Evolutionary conservation across 2,113 vertebrate genomes (phyloP).

Genomic region (Desmodus rotundus): DNA sequence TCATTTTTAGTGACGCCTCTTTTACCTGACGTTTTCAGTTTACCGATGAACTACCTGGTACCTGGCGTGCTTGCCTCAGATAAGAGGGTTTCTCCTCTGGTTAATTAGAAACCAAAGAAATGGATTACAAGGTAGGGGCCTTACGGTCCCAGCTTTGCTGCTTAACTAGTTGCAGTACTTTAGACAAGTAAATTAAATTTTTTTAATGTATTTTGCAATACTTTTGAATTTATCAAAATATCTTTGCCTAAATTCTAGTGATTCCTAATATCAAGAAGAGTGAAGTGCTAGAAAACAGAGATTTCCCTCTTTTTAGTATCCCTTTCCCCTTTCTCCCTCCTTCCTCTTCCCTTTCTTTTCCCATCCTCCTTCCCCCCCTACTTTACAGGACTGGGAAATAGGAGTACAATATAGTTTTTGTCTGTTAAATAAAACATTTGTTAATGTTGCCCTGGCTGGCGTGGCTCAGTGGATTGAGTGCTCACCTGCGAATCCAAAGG

Average conservation of each 20-base stretch:
- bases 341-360: not conserved
- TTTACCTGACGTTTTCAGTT: not conserved
- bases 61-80: not conserved
- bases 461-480: too few relatives aligned
- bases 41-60: not conserved
- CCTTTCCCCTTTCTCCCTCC: not conserved
- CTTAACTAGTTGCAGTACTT: not conserved
- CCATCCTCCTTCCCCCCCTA: not conserved
- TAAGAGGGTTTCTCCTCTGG: not conserved
- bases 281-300: not conserved
- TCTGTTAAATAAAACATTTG: constrained; percentile 30
- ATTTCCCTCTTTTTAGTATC: not conserved
- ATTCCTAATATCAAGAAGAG: not conserved
- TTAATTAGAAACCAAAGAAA: not conserved
- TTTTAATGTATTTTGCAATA: not conserved
- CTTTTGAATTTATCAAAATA: not conserved
- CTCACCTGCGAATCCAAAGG: too few relatives aligned
- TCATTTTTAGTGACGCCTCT: not conserved
- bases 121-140: not conserved
- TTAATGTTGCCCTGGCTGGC: not conserved
- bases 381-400: not conserved
- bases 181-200: not conserved
- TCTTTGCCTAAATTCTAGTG: not conserved
- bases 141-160: not conserved
- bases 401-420: not conserved